Evolutionary conservation across 1,140 invertebrate species (phyloP).

Genomic region (Scaptomyza montana): DNA sequence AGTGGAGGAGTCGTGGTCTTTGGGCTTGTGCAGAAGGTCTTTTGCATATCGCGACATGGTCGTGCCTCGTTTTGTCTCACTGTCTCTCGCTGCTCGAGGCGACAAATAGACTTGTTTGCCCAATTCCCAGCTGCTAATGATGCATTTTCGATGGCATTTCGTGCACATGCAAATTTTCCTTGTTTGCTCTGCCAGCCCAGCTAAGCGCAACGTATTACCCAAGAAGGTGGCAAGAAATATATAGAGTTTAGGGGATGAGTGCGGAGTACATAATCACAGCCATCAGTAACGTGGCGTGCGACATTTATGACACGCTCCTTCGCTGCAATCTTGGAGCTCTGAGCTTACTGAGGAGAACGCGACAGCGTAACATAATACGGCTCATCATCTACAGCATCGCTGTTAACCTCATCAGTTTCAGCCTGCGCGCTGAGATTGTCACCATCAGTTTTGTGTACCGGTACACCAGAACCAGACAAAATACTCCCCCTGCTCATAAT

Average conservation of each 20-base stretch:
- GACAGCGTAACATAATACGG: slow-evolving; percentile 68
- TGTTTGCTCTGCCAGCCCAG: slow-evolving; percentile 18
- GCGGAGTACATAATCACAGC: slow-evolving; percentile 56
- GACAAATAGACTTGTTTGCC: slow-evolving; percentile 79
- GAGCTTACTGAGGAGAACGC: slow-evolving; percentile 1
- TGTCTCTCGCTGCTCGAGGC: slow-evolving; percentile 56
- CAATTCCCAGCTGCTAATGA: slow-evolving; percentile 79
- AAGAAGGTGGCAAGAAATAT: background rate
- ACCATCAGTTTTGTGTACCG: slow-evolving; percentile 39
- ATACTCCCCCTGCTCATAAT: slow-evolving; percentile 26
- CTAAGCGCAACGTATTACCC: slow-evolving; percentile 50
- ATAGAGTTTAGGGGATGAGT: background rate
- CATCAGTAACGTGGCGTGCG: slow-evolving; percentile 75
- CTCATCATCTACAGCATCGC: slow-evolving; percentile 69
- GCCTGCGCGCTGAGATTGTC: slow-evolving; percentile 55
- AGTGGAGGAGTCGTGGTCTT: slow-evolving; percentile 27
- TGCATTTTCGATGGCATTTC: slow-evolving; percentile 77
- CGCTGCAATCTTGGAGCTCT: slow-evolving; percentile 21
- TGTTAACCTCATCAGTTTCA: slow-evolving; percentile 75
- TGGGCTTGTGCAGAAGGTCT: slow-evolving; percentile 19
- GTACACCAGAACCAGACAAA: background rate
- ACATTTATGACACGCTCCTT: slow-evolving; percentile 75
- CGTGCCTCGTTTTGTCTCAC: slow-evolving; percentile 40
- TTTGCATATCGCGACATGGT: slow-evolving; percentile 68
- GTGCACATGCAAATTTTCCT: slow-evolving; percentile 69